Conservation (phyloP, 2,888 invertebrate species). For the Leptopilina myrica region DNA sequence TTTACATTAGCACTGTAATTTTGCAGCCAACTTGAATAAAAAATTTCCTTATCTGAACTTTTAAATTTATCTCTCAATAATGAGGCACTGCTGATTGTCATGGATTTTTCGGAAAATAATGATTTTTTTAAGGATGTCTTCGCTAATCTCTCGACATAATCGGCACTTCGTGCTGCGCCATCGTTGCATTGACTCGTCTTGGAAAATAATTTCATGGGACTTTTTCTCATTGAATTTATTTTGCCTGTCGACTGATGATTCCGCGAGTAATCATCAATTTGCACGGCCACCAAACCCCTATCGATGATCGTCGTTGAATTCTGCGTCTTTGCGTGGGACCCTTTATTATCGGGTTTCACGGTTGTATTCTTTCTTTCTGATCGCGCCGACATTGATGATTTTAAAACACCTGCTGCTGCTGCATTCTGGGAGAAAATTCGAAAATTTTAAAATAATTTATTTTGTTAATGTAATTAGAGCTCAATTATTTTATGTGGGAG, state of each 20-base stretch:
- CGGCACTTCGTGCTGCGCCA: background rate
- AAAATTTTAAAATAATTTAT: background rate
- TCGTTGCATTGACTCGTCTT: background rate
- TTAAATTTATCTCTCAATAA: background rate
- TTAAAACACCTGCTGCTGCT: slow-evolving; percentile 4
- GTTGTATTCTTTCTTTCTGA: background rate
- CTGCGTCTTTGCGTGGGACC: background rate
- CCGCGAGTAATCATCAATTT: slow-evolving; percentile 5
- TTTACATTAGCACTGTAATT: slow-evolving; percentile 46
- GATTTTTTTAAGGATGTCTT: background rate
- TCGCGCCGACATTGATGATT: background rate
- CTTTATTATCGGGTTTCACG: slow-evolving; percentile 22
- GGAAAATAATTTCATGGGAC: slow-evolving; percentile 3
- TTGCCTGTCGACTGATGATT: background rate
- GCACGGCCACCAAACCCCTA: background rate
- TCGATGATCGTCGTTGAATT: background rate
- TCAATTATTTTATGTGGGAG: too few species aligned
- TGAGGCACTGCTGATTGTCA: background rate
- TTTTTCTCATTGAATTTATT: slow-evolving; percentile 1
- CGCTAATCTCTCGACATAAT: background rate
- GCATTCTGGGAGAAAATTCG: background rate
- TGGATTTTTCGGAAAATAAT: background rate
- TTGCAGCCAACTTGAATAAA: slow-evolving; percentile 64
- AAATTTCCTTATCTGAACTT: slow-evolving; percentile 60
- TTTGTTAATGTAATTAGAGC: too few species aligned